phyloP scores from a whole-genome alignment of 2,888 invertebrate species.

The Sarcophaga variegata region DNA sequence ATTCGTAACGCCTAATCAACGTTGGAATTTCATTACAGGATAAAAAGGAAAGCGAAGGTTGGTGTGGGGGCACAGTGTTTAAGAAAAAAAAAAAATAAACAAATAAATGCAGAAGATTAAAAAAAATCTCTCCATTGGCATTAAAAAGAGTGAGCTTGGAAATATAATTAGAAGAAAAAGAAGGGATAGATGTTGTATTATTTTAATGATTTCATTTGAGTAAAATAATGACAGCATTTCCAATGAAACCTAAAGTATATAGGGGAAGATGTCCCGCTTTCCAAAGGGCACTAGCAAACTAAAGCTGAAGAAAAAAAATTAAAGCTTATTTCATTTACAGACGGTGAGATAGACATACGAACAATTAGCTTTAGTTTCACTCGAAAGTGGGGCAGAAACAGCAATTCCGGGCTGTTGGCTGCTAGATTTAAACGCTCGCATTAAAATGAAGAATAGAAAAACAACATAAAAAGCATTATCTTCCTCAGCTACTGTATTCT shows the following conservation, averaged over 20 bases:
- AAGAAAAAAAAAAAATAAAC: constrained; percentile 36
- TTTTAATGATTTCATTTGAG: constrained; percentile 43
- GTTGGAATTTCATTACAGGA: constrained; percentile 64
- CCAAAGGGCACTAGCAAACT: too few relatives aligned
- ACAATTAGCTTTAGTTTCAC: too few relatives aligned
- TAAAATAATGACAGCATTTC: neutral
- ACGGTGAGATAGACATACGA: too few relatives aligned
- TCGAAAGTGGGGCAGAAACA: too few relatives aligned
- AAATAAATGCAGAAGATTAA: constrained; percentile 38
- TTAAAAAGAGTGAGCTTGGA: constrained; percentile 13
- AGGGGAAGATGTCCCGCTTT: neutral
- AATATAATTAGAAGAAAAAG: neutral
- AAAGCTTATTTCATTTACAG: too few relatives aligned
- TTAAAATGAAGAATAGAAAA: too few relatives aligned
- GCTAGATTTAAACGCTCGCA: too few relatives aligned
- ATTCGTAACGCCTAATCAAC: constrained; percentile 64
- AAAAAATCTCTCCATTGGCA: neutral
- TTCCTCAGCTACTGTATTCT: too few relatives aligned
- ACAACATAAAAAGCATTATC: too few relatives aligned
- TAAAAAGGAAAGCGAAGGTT: constrained; percentile 32
- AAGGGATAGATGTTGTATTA: neutral
- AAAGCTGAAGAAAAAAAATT: too few relatives aligned
- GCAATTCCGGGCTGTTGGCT: too few relatives aligned
- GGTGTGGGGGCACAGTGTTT: constrained; percentile 29
- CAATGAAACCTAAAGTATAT: neutral